Evolutionary conservation across 1,140 invertebrate species (phyloP).

Genomic region (Tetragonula clypearis): DNA sequence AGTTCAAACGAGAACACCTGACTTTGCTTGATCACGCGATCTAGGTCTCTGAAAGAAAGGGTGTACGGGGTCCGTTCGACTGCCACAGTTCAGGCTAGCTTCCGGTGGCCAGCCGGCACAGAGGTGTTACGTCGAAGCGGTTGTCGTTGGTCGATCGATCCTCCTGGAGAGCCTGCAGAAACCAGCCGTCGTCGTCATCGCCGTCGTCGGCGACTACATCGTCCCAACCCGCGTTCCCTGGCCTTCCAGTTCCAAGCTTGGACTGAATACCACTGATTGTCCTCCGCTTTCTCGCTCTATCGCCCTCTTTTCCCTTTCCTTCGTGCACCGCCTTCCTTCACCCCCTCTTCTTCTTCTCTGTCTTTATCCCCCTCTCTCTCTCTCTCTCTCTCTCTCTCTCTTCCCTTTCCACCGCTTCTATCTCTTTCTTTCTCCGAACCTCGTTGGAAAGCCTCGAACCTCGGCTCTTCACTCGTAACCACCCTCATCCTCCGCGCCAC

Average conservation of each 20-base stretch:
- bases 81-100: slow-evolving; percentile 64
- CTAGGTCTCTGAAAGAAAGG: slow-evolving; percentile 43
- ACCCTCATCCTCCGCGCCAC: slow-evolving; percentile 59
- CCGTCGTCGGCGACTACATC: slow-evolving; percentile 28
- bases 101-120: slow-evolving; percentile 59
- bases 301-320: slow-evolving; percentile 42
- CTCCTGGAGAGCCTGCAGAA: slow-evolving; percentile 43
- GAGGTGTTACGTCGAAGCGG: slow-evolving; percentile 62
- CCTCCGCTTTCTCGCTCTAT: slow-evolving; percentile 65
- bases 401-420: not conserved
- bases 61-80: slow-evolving; percentile 57
- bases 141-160: slow-evolving; percentile 65
- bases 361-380: not conserved
- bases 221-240: slow-evolving; percentile 47
- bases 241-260: slow-evolving; percentile 70
- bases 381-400: not conserved
- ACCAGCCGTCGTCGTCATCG: slow-evolving; percentile 26
- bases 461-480: slow-evolving; percentile 63
- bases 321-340: slow-evolving; percentile 8
- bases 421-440: slow-evolving; percentile 15
- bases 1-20: slow-evolving; percentile 29
- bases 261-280: slow-evolving; percentile 80
- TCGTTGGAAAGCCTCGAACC: slow-evolving; percentile 25
- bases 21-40: slow-evolving; percentile 20
- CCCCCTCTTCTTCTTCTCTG: slow-evolving; percentile 1